Evolutionary conservation across 2,113 vertebrate genomes (phyloP).

Genomic region (Neolamprologus falcicula): DNA sequence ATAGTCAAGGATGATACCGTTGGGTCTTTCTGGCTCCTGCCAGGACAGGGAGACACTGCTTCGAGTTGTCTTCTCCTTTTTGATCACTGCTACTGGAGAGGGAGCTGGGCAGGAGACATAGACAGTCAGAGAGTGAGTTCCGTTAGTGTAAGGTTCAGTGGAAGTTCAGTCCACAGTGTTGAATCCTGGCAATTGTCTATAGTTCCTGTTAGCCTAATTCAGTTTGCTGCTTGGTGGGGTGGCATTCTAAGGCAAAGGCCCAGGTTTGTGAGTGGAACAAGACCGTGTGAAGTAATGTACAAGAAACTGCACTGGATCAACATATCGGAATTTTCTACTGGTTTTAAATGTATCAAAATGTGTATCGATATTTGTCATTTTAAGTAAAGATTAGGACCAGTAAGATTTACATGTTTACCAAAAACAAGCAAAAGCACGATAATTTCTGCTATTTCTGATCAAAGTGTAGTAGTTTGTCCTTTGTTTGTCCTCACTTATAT

Average conservation of each 20-base stretch:
- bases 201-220: slow-evolving; percentile 58
- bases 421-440: neutral
- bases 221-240: slow-evolving; percentile 45
- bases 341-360: neutral
- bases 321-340: neutral
- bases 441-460: neutral
- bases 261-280: neutral
- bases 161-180: slow-evolving; percentile 57
- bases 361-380: neutral
- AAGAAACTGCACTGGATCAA: neutral
- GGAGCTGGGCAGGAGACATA: slow-evolving; percentile 74
- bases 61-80: slow-evolving; percentile 89
- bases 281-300: neutral
- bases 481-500: neutral
- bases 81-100: slow-evolving; percentile 84
- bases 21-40: slow-evolving; percentile 93
- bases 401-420: neutral
- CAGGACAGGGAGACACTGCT: slow-evolving; percentile 92
- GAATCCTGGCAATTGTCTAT: slow-evolving; percentile 52
- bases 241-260: neutral
- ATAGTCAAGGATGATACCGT: slow-evolving; percentile 97
- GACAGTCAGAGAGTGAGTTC: neutral
- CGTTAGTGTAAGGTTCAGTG: slow-evolving; percentile 48
- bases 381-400: neutral
- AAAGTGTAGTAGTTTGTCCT: neutral